These are phyloP conservation scores for Eriosoma lanigerum DNA, from an alignment of 1,140 invertebrate species.

Conservation along the genomic window DNA sequence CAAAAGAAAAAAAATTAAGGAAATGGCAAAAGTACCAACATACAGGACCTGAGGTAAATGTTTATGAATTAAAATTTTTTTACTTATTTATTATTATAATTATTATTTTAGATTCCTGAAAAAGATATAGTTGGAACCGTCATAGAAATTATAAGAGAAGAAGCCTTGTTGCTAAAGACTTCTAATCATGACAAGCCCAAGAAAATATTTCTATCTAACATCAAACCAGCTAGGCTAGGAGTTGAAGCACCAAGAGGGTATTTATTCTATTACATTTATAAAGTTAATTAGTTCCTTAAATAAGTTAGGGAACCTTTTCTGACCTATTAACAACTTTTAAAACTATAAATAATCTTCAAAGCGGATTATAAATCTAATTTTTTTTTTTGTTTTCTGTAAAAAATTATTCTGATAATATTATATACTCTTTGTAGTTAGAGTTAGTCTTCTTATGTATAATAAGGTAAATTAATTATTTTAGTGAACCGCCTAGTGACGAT, in stretches of 20 bases:
- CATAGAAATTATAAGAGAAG: slow-evolving; percentile 91
- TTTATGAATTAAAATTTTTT: neutral
- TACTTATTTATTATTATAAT: too few relatives aligned
- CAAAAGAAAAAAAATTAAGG: slow-evolving; percentile 83
- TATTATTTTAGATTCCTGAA: slow-evolving; percentile 57
- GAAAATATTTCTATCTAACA: slow-evolving; percentile 94
- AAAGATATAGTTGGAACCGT: slow-evolving; percentile 85
- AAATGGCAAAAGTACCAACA: slow-evolving; percentile 86
- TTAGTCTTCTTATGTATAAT: too few relatives aligned
- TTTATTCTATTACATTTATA: neutral
- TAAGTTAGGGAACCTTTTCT: too few relatives aligned
- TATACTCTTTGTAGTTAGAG: too few relatives aligned
- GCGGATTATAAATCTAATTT: too few relatives aligned
- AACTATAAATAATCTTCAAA: too few relatives aligned
- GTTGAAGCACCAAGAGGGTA: slow-evolving; percentile 43
- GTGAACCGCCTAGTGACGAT: slow-evolving; percentile 29
- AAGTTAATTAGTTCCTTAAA: neutral
- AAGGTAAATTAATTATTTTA: neutral
- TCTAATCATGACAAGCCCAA: slow-evolving; percentile 72
- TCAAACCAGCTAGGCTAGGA: slow-evolving; percentile 81
- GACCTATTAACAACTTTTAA: too few relatives aligned
- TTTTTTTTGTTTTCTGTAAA: too few relatives aligned
- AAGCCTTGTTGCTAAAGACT: slow-evolving; percentile 84
- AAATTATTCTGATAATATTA: too few relatives aligned
- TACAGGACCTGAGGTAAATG: slow-evolving; percentile 55